Evolutionary conservation across 2,888 invertebrate genomes (phyloP).

Genomic region (Cotesia congregata): DNA sequence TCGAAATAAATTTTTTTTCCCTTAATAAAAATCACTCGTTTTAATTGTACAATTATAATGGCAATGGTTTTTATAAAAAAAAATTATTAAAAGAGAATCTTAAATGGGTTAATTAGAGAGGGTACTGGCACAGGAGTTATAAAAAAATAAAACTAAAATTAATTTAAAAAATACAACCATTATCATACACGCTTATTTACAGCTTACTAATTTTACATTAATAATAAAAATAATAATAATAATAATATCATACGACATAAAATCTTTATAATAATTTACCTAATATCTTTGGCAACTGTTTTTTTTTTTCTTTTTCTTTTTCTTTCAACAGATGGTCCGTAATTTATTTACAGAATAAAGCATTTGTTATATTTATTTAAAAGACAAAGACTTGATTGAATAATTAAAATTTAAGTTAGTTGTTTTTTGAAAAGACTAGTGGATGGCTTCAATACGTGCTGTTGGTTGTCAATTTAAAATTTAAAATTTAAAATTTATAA

Average conservation of each 20-base stretch:
- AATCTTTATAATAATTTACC: conserved; percentile 28
- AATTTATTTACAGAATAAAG: conserved; percentile 55
- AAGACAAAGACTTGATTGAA: conserved; percentile 46
- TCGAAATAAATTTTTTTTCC: background rate
- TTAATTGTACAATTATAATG: too few relatives aligned
- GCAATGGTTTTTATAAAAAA: too few relatives aligned
- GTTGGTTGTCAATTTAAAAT: conserved; percentile 20
- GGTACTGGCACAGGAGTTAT: conserved; percentile 29
- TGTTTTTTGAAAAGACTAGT: conserved; percentile 48
- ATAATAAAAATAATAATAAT: conserved; percentile 10
- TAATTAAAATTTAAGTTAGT: conserved; percentile 19
- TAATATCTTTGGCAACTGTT: conserved; percentile 61
- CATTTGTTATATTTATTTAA: conserved; percentile 41
- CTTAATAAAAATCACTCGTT: background rate
- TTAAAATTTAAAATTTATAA: background rate
- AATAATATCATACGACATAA: conserved; percentile 40
- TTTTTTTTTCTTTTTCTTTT: background rate
- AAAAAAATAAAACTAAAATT: conserved; percentile 19
- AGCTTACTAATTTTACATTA: conserved; percentile 17
- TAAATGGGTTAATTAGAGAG: background rate
- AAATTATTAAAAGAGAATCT: background rate
- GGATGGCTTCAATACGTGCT: conserved; percentile 42
- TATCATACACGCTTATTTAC: conserved; percentile 44
- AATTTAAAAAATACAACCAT: conserved; percentile 6
- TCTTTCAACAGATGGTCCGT: conserved; percentile 55